phyloP scores from a whole-genome alignment of 2,113 vertebrate genomes.

The Trematomus loennbergii region DNA sequence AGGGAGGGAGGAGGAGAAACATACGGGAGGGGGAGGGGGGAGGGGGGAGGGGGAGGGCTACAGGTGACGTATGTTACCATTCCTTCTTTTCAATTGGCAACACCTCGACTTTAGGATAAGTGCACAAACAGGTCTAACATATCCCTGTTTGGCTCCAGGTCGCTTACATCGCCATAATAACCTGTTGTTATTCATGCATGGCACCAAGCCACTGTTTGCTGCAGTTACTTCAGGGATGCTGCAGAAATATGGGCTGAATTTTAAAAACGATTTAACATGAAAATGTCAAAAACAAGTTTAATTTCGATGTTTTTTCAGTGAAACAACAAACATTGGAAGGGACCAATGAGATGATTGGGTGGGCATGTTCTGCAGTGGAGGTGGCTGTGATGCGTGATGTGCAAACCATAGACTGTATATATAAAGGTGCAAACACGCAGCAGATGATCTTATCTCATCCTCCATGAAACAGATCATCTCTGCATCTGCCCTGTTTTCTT shows the following conservation, averaged over 20 bases:
- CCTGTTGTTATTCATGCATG: too few species aligned
- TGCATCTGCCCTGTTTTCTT: not conserved
- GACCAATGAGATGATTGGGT: not conserved
- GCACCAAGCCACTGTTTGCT: not conserved
- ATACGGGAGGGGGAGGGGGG: too few species aligned
- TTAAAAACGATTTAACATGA: too few species aligned
- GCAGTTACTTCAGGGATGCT: not conserved
- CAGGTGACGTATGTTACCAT: not conserved
- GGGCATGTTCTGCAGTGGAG: slow-evolving; percentile 12
- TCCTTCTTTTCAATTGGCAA: not conserved
- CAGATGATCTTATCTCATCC: not conserved
- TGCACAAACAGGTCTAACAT: not conserved
- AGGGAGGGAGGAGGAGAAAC: not conserved
- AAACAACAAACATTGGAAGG: not conserved
- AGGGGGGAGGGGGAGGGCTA: too few species aligned
- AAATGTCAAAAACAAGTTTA: not conserved
- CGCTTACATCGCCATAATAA: not conserved
- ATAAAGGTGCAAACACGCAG: slow-evolving; percentile 31
- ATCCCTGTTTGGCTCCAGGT: not conserved
- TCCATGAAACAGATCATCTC: not conserved
- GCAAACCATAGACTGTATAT: too few species aligned
- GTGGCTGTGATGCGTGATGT: slow-evolving; percentile 27
- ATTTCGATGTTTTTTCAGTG: not conserved
- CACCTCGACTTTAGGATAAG: not conserved
- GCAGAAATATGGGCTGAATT: not conserved